Evolutionary conservation across 2,888 invertebrate genomes (phyloP).

Genomic region (Nomada lathburiana): DNA sequence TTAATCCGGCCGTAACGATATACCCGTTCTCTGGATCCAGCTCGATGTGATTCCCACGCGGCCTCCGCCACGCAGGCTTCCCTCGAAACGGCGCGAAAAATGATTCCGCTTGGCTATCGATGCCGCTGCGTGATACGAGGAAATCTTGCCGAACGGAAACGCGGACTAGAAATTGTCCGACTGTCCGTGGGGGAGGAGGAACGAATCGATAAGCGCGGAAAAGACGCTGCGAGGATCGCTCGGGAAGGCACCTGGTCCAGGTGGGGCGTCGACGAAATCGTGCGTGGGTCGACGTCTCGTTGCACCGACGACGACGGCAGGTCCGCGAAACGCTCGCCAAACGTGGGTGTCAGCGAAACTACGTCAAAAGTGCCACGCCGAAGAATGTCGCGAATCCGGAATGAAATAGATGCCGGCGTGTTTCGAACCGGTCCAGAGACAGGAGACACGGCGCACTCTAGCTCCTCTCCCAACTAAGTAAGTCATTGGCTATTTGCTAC

Average conservation of each 20-base stretch:
- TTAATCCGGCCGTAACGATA: conserved; percentile 66
- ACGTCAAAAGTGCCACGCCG: no score
- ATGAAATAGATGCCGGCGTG: no score
- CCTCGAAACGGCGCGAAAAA: neutral
- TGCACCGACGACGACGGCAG: conserved; percentile 49
- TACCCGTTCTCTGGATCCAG: conserved; percentile 42
- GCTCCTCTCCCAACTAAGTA: conserved; percentile 68
- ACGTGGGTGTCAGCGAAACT: no score
- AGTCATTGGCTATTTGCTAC: conserved; percentile 82
- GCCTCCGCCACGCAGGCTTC: neutral
- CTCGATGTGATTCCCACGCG: conserved; percentile 17
- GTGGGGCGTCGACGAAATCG: conserved; percentile 67
- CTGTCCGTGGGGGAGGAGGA: conserved; percentile 39
- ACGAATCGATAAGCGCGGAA: conserved; percentile 46
- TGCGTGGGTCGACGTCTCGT: conserved; percentile 30
- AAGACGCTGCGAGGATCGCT: conserved; percentile 66
- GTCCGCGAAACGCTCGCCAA: no score
- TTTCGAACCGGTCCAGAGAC: no score
- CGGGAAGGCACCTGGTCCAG: conserved; percentile 71
- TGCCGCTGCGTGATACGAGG: no score
- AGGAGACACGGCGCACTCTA: no score
- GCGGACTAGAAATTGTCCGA: neutral
- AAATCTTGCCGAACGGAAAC: neutral
- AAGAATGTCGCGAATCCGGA: no score
- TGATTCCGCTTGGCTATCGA: neutral